These are phyloP conservation scores for Brenthis ino DNA, from an alignment of 2,888 invertebrate species.

Conservation along the genomic window DNA sequence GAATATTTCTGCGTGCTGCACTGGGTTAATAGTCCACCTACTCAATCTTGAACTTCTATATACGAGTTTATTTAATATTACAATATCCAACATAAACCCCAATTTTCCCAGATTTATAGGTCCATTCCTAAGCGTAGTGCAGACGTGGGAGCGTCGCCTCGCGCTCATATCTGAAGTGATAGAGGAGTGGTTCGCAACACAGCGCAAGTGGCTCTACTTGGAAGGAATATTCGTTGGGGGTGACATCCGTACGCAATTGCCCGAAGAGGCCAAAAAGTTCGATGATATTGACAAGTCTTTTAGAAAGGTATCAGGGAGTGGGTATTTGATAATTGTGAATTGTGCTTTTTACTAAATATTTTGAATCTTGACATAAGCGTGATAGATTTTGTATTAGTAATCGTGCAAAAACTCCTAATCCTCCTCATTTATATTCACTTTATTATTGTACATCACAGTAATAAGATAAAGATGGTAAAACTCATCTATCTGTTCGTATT, in stretches of 20 bases:
- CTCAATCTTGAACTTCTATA: too few species aligned
- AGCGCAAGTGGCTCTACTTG: constrained; percentile 95
- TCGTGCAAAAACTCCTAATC: too few species aligned
- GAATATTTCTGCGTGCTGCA: too few species aligned
- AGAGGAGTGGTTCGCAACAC: constrained; percentile 93
- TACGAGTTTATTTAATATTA: too few species aligned
- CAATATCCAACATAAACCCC: too few species aligned
- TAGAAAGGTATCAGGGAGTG: constrained; percentile 81
- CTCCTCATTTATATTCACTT: too few species aligned
- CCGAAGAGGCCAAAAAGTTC: constrained; percentile 95
- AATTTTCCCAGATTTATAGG: constrained; percentile 87
- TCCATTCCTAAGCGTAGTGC: constrained; percentile 91
- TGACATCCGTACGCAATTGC: constrained; percentile 92
- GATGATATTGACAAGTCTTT: constrained; percentile 93
- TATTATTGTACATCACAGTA: too few species aligned
- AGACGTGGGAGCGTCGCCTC: constrained; percentile 92
- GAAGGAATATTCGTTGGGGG: constrained; percentile 96
- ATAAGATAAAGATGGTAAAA: too few species aligned
- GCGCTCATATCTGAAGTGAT: constrained; percentile 92
- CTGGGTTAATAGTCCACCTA: too few species aligned
- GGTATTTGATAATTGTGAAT: background rate
- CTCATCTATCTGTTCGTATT: too few species aligned
- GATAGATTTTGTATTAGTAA: too few species aligned
- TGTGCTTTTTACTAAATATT: background rate
- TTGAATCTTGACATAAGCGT: too few species aligned